A percentile compares a stretch with the other conserved stretches of the same genome.
Conservation (phyloP, 2,113 vertebrate species). For the Hydrolagus affinis region DNA sequence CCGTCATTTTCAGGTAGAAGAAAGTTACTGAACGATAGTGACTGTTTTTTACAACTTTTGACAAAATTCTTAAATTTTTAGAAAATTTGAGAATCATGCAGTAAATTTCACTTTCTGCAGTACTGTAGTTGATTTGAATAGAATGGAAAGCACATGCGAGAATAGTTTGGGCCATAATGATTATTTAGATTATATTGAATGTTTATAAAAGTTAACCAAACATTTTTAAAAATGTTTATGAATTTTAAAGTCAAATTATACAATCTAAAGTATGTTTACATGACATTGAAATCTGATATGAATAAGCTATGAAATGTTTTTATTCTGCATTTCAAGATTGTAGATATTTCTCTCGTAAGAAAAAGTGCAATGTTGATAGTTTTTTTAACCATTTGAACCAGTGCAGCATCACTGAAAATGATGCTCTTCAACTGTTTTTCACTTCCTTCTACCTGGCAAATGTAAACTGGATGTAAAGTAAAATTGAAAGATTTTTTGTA, state of each 20-base stretch:
- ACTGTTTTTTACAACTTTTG: conserved; percentile 9
- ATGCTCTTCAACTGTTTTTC: neutral
- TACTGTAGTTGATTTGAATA: neutral
- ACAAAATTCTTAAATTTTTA: neutral
- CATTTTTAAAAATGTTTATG: neutral
- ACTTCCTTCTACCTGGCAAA: neutral
- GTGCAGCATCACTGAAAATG: neutral
- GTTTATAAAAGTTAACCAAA: neutral
- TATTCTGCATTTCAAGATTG: neutral
- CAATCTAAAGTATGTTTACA: neutral
- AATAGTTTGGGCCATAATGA: neutral
- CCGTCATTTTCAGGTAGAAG: conserved; percentile 89
- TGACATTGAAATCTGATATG: neutral
- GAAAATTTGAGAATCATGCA: conserved; percentile 3
- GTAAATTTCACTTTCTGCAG: conserved; percentile 1
- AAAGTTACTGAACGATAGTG: conserved; percentile 32
- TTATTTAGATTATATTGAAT: neutral
- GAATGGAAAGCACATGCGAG: conserved; percentile 13
- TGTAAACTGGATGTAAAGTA: neutral
- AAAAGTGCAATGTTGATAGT: neutral
- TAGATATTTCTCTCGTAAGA: neutral
- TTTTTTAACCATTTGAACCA: neutral
- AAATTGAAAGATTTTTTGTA: conserved; percentile 19
- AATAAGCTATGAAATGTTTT: neutral
- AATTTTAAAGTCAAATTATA: neutral